phyloP scores from a whole-genome alignment of 2,888 invertebrate genomes.

The Drosophila pseudotalamancana region DNA sequence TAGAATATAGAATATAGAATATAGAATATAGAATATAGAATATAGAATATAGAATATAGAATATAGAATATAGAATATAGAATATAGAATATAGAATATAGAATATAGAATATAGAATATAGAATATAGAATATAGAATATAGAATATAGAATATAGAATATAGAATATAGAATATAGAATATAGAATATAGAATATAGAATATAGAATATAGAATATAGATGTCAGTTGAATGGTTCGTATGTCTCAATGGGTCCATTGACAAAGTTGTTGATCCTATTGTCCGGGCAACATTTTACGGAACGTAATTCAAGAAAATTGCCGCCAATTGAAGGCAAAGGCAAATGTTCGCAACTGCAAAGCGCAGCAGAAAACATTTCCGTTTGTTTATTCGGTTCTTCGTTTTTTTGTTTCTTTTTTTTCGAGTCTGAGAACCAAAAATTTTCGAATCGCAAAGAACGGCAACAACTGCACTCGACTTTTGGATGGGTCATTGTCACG shows the following conservation, averaged over 20 bases:
- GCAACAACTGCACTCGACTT: not conserved
- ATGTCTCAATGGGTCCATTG: not conserved
- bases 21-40: too few species aligned
- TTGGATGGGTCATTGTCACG: conserved; percentile 54
- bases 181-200: too few species aligned
- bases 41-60: too few species aligned
- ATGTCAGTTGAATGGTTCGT: too few species aligned
- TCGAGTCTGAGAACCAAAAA: conserved; percentile 8
- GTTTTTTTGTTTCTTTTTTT: not conserved
- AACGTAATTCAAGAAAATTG: not conserved
- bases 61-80: too few species aligned
- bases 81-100: too few species aligned
- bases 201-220: too few species aligned
- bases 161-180: too few species aligned
- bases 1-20: too few species aligned
- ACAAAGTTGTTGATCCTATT: not conserved
- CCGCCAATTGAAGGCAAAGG: not conserved
- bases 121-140: too few species aligned
- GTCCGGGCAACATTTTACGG: not conserved
- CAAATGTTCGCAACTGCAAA: conserved; percentile 7
- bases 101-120: too few species aligned
- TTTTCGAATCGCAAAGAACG: not conserved
- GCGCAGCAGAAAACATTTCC: conserved; percentile 30
- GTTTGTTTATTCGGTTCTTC: not conserved
- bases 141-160: too few species aligned